Conservation (phyloP, 2,113 vertebrate genomes). For the Jaculus jaculus region DNA sequence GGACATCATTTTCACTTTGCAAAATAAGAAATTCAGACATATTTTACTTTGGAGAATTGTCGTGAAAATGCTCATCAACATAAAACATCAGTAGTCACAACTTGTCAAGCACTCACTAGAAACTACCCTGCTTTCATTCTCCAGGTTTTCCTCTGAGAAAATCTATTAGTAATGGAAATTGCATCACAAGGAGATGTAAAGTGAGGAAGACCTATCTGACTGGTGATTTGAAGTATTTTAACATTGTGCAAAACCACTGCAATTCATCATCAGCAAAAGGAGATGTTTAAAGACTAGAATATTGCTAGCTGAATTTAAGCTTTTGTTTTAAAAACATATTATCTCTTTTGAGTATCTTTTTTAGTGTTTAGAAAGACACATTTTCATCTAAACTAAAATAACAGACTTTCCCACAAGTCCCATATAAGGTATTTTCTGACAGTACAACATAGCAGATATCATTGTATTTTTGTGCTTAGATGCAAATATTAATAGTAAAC, state of each 20-base stretch:
- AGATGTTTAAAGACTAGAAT: not conserved
- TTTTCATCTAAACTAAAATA: not conserved
- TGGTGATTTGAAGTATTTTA: conserved; percentile 32
- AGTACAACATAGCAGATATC: not conserved
- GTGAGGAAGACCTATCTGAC: not conserved
- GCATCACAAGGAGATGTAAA: not conserved
- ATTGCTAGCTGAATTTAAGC: conserved; percentile 1
- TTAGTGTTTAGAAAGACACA: conserved; percentile 32
- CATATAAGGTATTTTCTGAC: not conserved
- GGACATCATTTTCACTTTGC: not conserved
- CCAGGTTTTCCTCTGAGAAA: not conserved
- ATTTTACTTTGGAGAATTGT: not conserved
- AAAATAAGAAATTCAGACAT: conserved; percentile 45
- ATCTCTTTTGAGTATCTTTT: not conserved
- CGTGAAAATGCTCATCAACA: not conserved
- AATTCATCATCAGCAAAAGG: not conserved
- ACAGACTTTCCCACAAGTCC: not conserved
- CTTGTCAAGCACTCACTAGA: not conserved
- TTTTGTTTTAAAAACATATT: not conserved
- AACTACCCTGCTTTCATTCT: conserved; percentile 47
- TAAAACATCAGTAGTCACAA: not conserved
- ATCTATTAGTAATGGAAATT: conserved; percentile 63
- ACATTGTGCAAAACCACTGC: not conserved
- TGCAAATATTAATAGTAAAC: not conserved
- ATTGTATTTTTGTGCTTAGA: not conserved